Evolutionary conservation across 92 coral and sea anemone species (phyloP), one percentile per base, ranked within the genome.

Genomic region (Parazoanthus swiftii): DNA sequence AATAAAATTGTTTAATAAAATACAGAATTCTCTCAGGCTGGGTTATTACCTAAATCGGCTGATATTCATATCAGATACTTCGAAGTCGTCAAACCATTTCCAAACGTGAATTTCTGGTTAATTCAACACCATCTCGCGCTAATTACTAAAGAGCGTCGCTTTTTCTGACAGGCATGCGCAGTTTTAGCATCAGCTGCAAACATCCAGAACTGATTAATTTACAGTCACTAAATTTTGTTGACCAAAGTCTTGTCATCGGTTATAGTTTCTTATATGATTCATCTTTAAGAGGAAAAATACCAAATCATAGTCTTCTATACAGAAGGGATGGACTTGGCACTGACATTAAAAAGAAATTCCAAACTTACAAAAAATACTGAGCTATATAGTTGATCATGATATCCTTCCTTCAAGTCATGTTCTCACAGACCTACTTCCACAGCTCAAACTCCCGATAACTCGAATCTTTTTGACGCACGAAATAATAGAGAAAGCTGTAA

Each of bases 81-180:
- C 25, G 4, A 63, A 63, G 25, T 23, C 25, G 70, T 63, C 26
- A 20, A 67, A 35, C 66, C 26, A 51, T 56, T 80, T 80, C 72
- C 85, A 80, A 80, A 80, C 50, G 8, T 58, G 85, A 58, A 59
- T 33, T 80, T 80, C 85, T 58, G 58, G 85, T 33, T 54, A 4
- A 29, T 33, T 1, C 51, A 48, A 18, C 26, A 80, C 48, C 46
- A 1, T 5, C 38, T 6, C 16, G 44, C 46, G 58, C 72, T 18
- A 56, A 58, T 23, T 7, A 15, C 15, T 23, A 48, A 48, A 54
- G 59, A 11, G 59, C 59, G 25, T 63, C 26, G 26, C n/a, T 20
- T 21, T 63, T 63, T 54, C 36, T 50, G 25, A 11, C 70, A 79
- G 16, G 48, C 70, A 50, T 33, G 14, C 18, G 36, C 21, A 4